Percentiles rank a stretch among this genome's conserved stretches.
Evolutionary conservation across 2,888 invertebrate genomes (phyloP).

Genomic region (Philaethria dido): DNA sequence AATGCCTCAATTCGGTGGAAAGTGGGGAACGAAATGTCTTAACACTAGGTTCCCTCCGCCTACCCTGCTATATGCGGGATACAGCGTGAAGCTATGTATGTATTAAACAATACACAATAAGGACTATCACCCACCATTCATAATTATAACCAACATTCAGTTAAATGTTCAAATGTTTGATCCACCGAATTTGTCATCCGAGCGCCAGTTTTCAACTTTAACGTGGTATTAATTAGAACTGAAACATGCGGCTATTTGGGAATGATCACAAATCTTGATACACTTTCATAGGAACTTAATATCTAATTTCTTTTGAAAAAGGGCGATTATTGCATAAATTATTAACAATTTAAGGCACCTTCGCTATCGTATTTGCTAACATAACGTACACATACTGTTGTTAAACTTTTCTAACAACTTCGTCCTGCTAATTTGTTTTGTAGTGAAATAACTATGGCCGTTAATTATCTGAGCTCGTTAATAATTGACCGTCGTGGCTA

Average conservation of each 20-base stretch:
- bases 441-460: not conserved
- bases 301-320: not conserved
- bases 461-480: too few species aligned
- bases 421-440: slow-evolving; percentile 27
- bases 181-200: slow-evolving; percentile 21
- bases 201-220: slow-evolving; percentile 29
- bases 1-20: too few species aligned
- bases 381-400: slow-evolving; percentile 24
- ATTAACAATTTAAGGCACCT: not conserved
- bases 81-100: too few species aligned
- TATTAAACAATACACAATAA: not conserved
- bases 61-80: too few species aligned
- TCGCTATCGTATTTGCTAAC: not conserved
- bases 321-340: not conserved
- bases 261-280: not conserved
- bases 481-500: too few species aligned
- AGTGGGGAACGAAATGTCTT: too few species aligned
- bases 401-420: slow-evolving; percentile 26
- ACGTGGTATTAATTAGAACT: slow-evolving; percentile 30
- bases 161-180: slow-evolving; percentile 18
- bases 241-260: not conserved
- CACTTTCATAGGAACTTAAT: not conserved
- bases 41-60: too few species aligned
- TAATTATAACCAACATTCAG: slow-evolving; percentile 7
- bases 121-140: not conserved